Conservation (phyloP, 1,140 invertebrate species). For the Meloidogyne exigua region DNA sequence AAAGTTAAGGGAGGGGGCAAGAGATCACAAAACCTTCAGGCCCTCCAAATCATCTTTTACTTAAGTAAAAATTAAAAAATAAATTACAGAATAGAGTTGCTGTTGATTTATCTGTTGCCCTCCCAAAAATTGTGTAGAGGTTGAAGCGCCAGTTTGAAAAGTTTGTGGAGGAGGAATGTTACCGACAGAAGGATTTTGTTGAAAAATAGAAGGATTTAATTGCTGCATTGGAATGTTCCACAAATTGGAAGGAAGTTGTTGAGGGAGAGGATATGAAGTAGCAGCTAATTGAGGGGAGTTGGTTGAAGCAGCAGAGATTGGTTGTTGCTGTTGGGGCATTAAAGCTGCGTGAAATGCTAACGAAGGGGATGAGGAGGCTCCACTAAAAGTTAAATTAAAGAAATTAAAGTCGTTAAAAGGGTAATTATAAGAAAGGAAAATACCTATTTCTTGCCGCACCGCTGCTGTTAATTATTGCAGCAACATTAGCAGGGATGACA, state of each 20-base stretch:
- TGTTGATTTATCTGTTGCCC: background rate
- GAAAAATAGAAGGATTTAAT: background rate
- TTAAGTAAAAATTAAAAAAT: too few species aligned
- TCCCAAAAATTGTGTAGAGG: background rate
- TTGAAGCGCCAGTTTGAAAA: background rate
- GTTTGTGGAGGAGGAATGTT: slow-evolving; percentile 4
- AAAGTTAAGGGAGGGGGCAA: background rate
- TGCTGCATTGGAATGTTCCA: slow-evolving; percentile 4
- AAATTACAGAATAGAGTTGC: background rate
- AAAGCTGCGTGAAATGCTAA: background rate
- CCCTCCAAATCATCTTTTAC: too few species aligned
- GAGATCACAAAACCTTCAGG: too few species aligned
- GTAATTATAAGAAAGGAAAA: background rate
- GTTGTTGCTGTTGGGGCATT: background rate
- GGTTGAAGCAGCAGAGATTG: background rate
- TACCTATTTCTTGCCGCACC: background rate
- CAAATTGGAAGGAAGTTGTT: background rate
- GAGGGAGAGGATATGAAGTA: background rate
- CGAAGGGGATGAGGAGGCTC: background rate
- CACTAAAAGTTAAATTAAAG: background rate
- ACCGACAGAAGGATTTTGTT: background rate
- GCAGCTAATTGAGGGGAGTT: background rate
- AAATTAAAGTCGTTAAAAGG: too few species aligned
- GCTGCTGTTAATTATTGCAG: background rate
- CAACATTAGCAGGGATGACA: background rate